Evolutionary conservation across 2,797 vertebrate genomes (phyloP).

Genomic region (Muscicapa striata): DNA sequence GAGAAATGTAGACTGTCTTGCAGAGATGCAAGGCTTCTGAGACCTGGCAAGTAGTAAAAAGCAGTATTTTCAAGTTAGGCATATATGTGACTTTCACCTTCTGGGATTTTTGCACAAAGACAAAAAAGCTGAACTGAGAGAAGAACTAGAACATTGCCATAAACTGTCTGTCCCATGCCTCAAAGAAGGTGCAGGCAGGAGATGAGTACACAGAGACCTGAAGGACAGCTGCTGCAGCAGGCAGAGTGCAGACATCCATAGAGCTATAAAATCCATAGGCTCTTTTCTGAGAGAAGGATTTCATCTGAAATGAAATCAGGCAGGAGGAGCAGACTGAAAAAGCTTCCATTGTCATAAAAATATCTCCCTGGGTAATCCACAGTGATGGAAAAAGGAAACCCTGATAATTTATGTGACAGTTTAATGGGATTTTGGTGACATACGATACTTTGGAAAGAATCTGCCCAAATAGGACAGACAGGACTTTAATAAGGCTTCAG

Average conservation of each 20-base stretch:
- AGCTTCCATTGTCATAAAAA: conserved; percentile 71
- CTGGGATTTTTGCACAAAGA: background rate
- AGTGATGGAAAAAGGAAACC: conserved; percentile 73
- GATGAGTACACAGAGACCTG: background rate
- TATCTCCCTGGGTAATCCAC: conserved; percentile 67
- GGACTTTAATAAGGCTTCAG: conserved; percentile 61
- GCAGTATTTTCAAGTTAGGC: background rate
- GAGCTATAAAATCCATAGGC: background rate
- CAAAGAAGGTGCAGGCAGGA: background rate
- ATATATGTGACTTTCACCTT: background rate
- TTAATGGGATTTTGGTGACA: conserved; percentile 76
- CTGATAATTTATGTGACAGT: conserved; percentile 77
- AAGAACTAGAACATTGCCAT: background rate
- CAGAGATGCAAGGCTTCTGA: background rate
- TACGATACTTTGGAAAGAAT: conserved; percentile 69
- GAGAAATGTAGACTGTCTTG: background rate
- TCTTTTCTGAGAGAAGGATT: background rate
- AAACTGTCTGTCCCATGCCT: background rate
- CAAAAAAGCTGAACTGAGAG: background rate
- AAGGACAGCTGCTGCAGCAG: background rate
- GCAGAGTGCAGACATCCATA: background rate
- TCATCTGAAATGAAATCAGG: conserved; percentile 53
- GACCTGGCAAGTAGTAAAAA: background rate
- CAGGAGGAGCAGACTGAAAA: conserved; percentile 52
- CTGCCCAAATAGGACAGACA: conserved; percentile 68